Percentiles rank a stretch among this genome's conserved stretches.
phyloP scores from a whole-genome alignment of 2,888 invertebrate species.

The Drosophila neotestacea region DNA sequence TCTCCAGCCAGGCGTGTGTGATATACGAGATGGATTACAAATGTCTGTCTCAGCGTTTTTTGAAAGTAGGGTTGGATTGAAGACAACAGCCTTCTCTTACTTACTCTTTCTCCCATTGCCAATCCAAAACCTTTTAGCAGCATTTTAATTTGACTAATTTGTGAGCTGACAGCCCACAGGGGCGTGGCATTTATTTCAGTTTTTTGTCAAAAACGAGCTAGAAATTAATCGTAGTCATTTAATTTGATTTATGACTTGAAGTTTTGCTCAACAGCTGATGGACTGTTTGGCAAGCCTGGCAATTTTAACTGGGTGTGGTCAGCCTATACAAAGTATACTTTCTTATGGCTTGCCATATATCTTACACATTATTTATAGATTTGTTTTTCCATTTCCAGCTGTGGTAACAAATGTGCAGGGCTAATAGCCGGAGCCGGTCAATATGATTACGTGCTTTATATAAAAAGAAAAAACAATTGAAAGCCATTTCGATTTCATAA shows the following conservation, averaged over 20 bases:
- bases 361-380: slow-evolving; percentile 73
- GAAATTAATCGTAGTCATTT: slow-evolving; percentile 74
- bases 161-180: slow-evolving; percentile 21
- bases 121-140: slow-evolving; percentile 29
- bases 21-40: slow-evolving; percentile 53
- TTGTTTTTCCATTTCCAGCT: slow-evolving; percentile 29
- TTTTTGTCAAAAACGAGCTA: slow-evolving; percentile 43
- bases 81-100: neutral
- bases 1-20: slow-evolving; percentile 42
- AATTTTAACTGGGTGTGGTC: slow-evolving; percentile 20
- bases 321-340: slow-evolving; percentile 37
- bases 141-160: slow-evolving; percentile 66
- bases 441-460: slow-evolving; percentile 13
- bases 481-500: neutral
- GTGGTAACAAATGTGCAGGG: slow-evolving; percentile 59
- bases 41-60: slow-evolving; percentile 20
- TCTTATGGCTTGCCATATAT: slow-evolving; percentile 62
- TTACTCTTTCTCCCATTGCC: neutral
- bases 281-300: slow-evolving; percentile 17
- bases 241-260: slow-evolving; percentile 68
- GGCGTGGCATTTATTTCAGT: slow-evolving; percentile 29
- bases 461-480: slow-evolving; percentile 19
- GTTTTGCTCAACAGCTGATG: slow-evolving; percentile 34
- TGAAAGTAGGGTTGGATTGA: neutral
- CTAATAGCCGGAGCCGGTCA: slow-evolving; percentile 12